Conservation (phyloP, 2,113 vertebrate genomes). For the Alethe castanea region DNA sequence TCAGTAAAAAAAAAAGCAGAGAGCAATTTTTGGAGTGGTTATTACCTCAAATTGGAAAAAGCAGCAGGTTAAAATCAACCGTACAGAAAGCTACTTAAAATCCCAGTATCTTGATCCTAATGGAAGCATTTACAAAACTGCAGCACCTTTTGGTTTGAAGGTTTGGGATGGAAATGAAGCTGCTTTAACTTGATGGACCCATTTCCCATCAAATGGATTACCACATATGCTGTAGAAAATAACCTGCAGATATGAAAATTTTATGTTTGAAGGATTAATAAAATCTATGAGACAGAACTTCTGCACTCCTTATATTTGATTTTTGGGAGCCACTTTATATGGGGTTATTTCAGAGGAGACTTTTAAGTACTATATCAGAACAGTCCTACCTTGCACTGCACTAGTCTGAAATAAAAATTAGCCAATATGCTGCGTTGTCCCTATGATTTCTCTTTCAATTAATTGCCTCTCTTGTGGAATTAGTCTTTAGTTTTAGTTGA, state of each 20-base stretch:
- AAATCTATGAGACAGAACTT: neutral
- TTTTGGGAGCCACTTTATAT: neutral
- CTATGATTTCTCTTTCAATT: neutral
- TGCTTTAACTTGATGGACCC: neutral
- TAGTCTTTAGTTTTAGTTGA: neutral
- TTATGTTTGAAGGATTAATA: neutral
- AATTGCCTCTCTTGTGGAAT: neutral
- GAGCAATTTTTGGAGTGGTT: accelerated
- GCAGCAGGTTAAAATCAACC: neutral
- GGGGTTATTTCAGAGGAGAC: neutral
- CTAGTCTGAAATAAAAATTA: neutral
- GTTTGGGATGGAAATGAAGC: neutral
- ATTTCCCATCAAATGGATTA: neutral
- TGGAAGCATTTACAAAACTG: neutral
- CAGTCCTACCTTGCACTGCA: neutral
- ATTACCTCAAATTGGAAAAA: neutral
- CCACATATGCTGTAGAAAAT: neutral
- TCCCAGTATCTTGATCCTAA: neutral
- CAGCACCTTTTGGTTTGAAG: neutral
- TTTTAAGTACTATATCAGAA: neutral
- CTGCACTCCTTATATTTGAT: neutral
- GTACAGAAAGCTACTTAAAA: neutral
- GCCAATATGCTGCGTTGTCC: neutral
- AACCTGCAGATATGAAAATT: neutral
- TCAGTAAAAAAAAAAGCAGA: neutral